A percentile compares a stretch with the other conserved stretches of the same genome.
These are phyloP conservation scores for Adelognathus sp. DNA, from an alignment of 2,888 invertebrate genomes.

Conservation along the genomic window DNA sequence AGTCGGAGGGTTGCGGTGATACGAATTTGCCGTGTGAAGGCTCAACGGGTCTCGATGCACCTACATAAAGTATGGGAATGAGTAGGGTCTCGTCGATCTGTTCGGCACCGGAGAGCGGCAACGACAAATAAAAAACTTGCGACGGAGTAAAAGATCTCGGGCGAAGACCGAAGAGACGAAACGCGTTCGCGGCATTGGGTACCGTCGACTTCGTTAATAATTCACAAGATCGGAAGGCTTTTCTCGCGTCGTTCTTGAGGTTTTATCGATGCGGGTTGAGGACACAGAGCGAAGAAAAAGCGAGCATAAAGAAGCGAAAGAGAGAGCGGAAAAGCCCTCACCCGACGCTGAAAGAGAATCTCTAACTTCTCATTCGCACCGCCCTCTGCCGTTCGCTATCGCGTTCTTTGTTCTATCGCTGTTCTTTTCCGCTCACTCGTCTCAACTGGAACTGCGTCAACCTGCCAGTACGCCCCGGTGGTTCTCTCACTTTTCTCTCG, in stretches of 20 bases:
- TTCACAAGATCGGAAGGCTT: constrained; percentile 60
- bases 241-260: constrained; percentile 46
- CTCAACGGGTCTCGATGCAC: background rate
- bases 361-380: constrained; percentile 25
- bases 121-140: background rate
- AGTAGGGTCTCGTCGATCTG: background rate
- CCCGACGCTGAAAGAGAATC: constrained; percentile 30
- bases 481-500: constrained; percentile 36
- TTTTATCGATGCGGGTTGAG: constrained; percentile 57
- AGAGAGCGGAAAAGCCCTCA: background rate
- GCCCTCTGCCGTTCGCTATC: background rate
- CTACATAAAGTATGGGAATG: background rate
- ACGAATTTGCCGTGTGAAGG: background rate
- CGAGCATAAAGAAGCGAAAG: constrained; percentile 16
- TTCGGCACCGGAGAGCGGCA: background rate
- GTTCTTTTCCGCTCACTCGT: constrained; percentile 24
- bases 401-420: constrained; percentile 20
- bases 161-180: constrained; percentile 31
- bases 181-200: background rate
- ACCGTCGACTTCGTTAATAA: constrained; percentile 62
- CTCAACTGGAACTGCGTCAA: background rate
- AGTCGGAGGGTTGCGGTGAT: background rate
- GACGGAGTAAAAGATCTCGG: constrained; percentile 29
- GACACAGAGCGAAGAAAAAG: constrained; percentile 38
- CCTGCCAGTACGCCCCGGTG: constrained; percentile 1